These are phyloP conservation scores for Porites lutea DNA, from an alignment of 64 coral and sea anemone species.

Conservation along the genomic window DNA sequence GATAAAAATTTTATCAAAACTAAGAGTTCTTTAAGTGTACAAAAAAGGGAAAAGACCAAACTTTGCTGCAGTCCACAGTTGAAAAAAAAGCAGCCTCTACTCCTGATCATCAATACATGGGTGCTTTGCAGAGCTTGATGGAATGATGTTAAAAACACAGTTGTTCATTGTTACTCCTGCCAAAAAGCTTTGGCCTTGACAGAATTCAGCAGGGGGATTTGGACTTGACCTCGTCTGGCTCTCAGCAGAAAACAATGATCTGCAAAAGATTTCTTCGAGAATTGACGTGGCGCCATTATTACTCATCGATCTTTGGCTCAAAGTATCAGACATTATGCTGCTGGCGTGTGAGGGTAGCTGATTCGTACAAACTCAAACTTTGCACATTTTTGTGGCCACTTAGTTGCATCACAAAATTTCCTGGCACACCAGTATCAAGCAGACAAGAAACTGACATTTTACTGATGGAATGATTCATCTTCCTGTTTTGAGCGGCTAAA, in stretches of 20 bases:
- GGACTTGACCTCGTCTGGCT: not conserved
- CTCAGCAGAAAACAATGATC: not conserved
- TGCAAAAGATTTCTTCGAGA: not conserved
- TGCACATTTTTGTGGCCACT: constrained; percentile 1
- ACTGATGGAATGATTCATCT: constrained; percentile 41
- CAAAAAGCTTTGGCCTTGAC: not conserved
- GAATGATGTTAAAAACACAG: too few relatives aligned
- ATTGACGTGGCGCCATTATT: not conserved
- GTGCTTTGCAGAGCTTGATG: too few relatives aligned
- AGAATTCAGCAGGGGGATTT: not conserved
- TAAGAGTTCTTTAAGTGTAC: too few relatives aligned
- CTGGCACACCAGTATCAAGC: constrained; percentile 42
- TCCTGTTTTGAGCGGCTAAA: not conserved
- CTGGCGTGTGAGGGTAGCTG: not conserved
- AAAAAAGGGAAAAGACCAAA: too few relatives aligned
- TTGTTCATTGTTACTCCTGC: too few relatives aligned
- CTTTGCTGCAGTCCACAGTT: too few relatives aligned
- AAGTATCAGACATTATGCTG: not conserved
- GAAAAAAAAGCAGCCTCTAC: too few relatives aligned
- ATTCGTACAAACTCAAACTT: constrained; percentile 23
- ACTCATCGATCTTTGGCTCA: not conserved
- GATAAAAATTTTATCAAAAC: too few relatives aligned
- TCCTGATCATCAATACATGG: too few relatives aligned
- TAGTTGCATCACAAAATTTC: constrained; percentile 47
- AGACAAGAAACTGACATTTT: constrained; percentile 40